Base-by-base conservation (phyloP, 2,797 vertebrate species). In the Ficedula albicollis region DNA sequence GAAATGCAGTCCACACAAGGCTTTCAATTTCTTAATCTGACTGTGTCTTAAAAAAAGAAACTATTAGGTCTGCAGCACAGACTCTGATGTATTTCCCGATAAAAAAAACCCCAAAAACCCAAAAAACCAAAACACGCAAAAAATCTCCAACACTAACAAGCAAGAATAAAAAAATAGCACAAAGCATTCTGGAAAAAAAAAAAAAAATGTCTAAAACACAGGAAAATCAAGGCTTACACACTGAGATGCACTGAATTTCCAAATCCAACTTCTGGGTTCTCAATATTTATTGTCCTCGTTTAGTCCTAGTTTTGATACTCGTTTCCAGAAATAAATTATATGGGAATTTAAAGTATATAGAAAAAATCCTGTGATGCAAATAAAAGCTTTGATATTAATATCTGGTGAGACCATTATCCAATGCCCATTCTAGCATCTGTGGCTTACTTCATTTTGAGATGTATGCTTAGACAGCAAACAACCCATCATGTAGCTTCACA, bases 91-190 rank as follows among this genome's bases (percentile, higher is more conserved):
- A 32, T 54, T 81, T 87, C 48, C 22, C n/a, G n/a, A n/a, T n/a
- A n/a, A 5, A 44, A 27, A 32, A 27, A 4, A 4, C 0, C 1
- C 3, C 6, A 25, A n/a, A 48, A 9, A 2, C 0, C 18, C 3
- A 8, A 59, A 55, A 43, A 2, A 1, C 13, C n/a, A n/a, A n/a
- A n/a, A n/a, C n/a, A n/a, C n/a, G n/a, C 13, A 7, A 36, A 41
- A 10, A 27, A 10, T 0, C 3, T 25, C 20, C 15, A 46, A 7
- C 2, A 52, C 7, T 5, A 59, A 1, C 13, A 26, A 74, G 34
- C 6, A 43, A 19, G 5, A 62, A 29, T 7, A 29, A 39, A 11
- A 6, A 27, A n/a, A 7, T 0, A 2, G 3, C 1, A 2, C 23
- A 64, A 76, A 41, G 0, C 8, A 54, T 46, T 52, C 23, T 29